These are phyloP conservation scores for Pentamera pediparva DNA, from an alignment of 53 echinoderm and acorn worm species.

Conservation along the genomic window DNA sequence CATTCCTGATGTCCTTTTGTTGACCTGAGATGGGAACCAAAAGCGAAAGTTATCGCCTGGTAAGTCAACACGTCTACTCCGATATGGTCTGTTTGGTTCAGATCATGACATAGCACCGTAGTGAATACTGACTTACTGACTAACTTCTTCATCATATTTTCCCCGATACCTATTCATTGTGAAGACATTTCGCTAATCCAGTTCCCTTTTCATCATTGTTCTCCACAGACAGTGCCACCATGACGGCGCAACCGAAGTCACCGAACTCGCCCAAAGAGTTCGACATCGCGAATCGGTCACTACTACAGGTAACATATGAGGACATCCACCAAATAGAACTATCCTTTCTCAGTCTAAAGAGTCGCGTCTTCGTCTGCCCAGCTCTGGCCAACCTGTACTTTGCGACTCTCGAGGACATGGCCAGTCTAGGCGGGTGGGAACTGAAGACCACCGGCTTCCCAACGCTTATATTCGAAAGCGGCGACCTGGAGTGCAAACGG, in stretches of 20 bases:
- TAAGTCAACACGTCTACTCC: too few species aligned
- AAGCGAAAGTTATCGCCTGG: too few species aligned
- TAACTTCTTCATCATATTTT: too few species aligned
- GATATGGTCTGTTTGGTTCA: too few species aligned
- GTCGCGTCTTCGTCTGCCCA: constrained; percentile 92
- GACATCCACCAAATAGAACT: constrained; percentile 88
- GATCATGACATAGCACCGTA: too few species aligned
- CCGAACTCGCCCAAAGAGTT: constrained; percentile 33
- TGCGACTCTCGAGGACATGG: constrained; percentile 72
- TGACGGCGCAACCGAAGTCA: constrained; percentile 8
- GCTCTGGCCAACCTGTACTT: constrained; percentile 91
- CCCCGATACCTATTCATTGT: too few species aligned
- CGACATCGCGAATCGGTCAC: background rate
- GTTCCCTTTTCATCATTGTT: background rate
- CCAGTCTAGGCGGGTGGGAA: constrained; percentile 92
- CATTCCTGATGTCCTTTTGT: too few species aligned
- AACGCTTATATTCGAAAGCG: constrained; percentile 66
- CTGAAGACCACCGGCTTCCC: constrained; percentile 86
- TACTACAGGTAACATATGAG: constrained; percentile 47
- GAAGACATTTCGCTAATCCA: too few species aligned
- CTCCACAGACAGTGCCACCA: background rate
- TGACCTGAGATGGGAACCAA: too few species aligned
- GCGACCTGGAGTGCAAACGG: constrained; percentile 37
- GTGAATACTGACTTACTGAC: too few species aligned
- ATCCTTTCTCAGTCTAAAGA: constrained; percentile 80